Evolutionary conservation across 1,140 invertebrate genomes (phyloP).

Genomic region (Cataglyphis hispanica): DNA sequence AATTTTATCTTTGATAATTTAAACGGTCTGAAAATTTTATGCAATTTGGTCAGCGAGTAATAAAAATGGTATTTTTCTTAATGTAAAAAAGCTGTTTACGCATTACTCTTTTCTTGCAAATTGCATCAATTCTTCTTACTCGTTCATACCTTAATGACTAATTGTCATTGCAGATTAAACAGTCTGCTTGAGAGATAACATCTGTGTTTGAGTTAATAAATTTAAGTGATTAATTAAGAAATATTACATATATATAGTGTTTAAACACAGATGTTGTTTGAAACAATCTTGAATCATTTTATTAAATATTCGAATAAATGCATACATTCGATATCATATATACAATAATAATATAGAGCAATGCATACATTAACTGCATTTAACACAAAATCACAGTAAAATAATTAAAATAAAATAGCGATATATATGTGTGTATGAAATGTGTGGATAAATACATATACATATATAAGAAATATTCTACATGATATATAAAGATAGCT

Average conservation of each 20-base stretch:
- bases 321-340: not conserved
- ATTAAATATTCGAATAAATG: not conserved
- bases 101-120: not conserved
- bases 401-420: too few relatives aligned
- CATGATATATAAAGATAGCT: too few relatives aligned
- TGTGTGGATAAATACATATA: too few relatives aligned
- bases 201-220: conserved; percentile 18
- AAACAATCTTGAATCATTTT: not conserved
- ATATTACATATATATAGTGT: not conserved
- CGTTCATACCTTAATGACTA: not conserved
- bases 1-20: not conserved
- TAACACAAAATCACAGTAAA: too few relatives aligned
- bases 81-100: not conserved
- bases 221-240: not conserved
- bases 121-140: not conserved
- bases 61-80: not conserved
- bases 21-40: not conserved
- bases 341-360: not conserved
- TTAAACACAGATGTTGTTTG: not conserved
- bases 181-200: not conserved
- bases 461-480: too few relatives aligned
- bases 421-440: too few relatives aligned
- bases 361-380: not conserved
- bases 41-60: not conserved
- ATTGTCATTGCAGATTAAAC: not conserved